A percentile compares a stretch with the other conserved stretches of the same genome.
Conservation (phyloP, 2,797 vertebrate genomes). For the Myripristis jacobus region DNA sequence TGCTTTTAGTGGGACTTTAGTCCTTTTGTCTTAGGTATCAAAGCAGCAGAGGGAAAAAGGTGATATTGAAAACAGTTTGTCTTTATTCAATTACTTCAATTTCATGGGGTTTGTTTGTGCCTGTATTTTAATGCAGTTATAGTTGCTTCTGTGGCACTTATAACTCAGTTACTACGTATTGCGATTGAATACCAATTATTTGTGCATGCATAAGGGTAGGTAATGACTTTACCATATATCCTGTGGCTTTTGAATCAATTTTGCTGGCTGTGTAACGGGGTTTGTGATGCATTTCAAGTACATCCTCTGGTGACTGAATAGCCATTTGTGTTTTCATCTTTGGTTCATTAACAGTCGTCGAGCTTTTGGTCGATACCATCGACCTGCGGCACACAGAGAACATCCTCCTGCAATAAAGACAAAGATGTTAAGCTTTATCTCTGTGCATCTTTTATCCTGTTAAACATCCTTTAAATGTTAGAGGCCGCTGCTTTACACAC, state of each 20-base stretch:
- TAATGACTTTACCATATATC: constrained; percentile 68
- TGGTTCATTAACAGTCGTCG: constrained; percentile 67
- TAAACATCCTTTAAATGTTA: constrained; percentile 10
- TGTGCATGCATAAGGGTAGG: constrained; percentile 38
- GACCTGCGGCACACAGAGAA: constrained; percentile 42
- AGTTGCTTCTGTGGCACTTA: constrained; percentile 48
- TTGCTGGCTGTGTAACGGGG: constrained; percentile 26
- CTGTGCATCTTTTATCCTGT: constrained; percentile 23
- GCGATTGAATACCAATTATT: constrained; percentile 60
- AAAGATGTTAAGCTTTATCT: constrained; percentile 52
- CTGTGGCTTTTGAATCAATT: constrained; percentile 54
- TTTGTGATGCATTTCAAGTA: constrained; percentile 57
- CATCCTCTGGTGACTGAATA: constrained; percentile 52
- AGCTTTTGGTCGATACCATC: constrained; percentile 51
- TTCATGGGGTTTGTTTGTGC: constrained; percentile 52
- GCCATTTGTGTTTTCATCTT: constrained; percentile 71
- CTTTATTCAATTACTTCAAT: constrained; percentile 48
- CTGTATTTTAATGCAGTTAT: constrained; percentile 50
- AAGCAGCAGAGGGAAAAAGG: constrained; percentile 37
- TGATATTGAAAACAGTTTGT: constrained; percentile 39
- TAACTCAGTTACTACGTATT: constrained; percentile 54
- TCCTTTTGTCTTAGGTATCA: constrained; percentile 30
- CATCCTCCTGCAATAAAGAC: constrained; percentile 47
- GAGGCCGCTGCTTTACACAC: no score
- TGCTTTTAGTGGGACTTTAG: constrained; percentile 22